phyloP scores from a whole-genome alignment of 2,888 invertebrate genomes.

The Escarpia spicata region DNA sequence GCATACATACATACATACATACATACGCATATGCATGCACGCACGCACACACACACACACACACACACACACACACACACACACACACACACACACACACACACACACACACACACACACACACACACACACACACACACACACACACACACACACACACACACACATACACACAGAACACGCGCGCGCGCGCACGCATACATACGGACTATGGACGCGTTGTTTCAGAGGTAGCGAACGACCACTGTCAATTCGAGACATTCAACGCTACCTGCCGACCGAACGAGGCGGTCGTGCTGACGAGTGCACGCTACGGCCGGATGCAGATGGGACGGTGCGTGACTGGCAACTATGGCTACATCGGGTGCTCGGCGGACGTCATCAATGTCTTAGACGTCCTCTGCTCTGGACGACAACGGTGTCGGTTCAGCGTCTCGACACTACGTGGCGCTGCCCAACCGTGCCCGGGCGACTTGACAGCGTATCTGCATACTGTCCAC shows the following conservation, averaged over 20 bases:
- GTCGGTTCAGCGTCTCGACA: conserved; percentile 19
- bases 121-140: no score
- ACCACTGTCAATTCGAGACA: conserved; percentile 17
- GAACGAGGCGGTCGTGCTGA: conserved; percentile 17
- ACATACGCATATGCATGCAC: conserved; percentile 20
- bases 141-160: not conserved
- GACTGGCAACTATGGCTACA: conserved; percentile 19
- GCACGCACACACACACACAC: not conserved
- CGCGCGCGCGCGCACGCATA: not conserved
- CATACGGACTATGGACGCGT: not conserved
- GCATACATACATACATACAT: not conserved
- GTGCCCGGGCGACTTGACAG: conserved; percentile 23
- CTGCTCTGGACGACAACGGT: conserved; percentile 7
- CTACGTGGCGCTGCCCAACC: conserved; percentile 19
- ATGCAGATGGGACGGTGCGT: conserved; percentile 25
- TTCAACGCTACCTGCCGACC: conserved; percentile 17
- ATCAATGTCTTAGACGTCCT: conserved; percentile 5
- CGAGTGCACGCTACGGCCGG: not conserved
- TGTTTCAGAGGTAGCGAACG: conserved; percentile 1
- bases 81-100: not conserved
- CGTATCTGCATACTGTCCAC: conserved; percentile 20
- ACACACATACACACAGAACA: not conserved
- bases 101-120: no score
- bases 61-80: not conserved
- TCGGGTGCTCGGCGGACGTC: conserved; percentile 22